phyloP scores from a whole-genome alignment of 2,797 vertebrate species.

The Takifugu rubripes region DNA sequence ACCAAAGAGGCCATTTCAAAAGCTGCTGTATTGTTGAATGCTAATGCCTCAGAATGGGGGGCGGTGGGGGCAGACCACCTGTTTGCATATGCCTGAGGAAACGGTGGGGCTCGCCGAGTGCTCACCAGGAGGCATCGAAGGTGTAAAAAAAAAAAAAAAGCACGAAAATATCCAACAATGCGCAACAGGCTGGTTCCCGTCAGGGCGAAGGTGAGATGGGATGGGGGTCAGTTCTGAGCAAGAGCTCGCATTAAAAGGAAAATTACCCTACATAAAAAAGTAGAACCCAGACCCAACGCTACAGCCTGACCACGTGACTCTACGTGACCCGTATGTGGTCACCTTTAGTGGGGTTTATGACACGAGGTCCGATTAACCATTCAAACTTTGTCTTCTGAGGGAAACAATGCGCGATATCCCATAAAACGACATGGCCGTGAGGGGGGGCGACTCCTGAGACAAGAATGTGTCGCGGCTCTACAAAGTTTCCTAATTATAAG shows the following conservation, averaged over 20 bases:
- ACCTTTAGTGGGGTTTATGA: conserved; percentile 46
- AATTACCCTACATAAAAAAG: not conserved
- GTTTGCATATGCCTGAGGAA: conserved; percentile 72
- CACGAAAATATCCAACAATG: no score
- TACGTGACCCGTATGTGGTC: conserved; percentile 53
- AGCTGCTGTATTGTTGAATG: conserved; percentile 72
- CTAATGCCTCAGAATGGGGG: conserved; percentile 57
- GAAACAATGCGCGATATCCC: no score
- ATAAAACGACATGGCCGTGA: not conserved
- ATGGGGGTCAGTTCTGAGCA: no score
- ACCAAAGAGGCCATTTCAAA: conserved; percentile 62
- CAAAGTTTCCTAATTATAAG: conserved; percentile 6
- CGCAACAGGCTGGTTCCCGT: not conserved
- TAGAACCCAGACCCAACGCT: conserved; percentile 4
- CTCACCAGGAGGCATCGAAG: conserved; percentile 66
- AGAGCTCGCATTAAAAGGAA: not conserved
- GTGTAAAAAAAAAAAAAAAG: conserved; percentile 21
- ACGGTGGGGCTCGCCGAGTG: conserved; percentile 84
- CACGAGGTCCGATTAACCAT: conserved; percentile 52
- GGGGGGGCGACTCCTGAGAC: no score
- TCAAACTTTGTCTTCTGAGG: not conserved
- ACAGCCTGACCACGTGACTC: conserved; percentile 52
- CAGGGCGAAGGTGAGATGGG: no score
- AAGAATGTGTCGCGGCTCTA: not conserved
- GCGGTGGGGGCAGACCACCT: conserved; percentile 61